Evolutionary conservation across 2,797 vertebrate species (phyloP).

Genomic region (Glyptemys insculpta): DNA sequence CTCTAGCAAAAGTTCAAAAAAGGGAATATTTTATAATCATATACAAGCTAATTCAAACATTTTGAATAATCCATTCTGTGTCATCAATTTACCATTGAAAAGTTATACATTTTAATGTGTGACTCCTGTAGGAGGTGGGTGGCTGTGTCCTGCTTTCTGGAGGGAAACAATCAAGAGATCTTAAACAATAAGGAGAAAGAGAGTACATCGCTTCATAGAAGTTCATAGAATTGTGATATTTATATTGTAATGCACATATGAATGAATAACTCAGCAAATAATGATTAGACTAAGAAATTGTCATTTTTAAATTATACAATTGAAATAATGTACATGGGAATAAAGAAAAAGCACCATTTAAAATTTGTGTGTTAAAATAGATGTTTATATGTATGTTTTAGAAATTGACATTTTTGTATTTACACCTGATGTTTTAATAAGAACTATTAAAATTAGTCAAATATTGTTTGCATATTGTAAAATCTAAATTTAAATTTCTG

Average conservation of each 20-base stretch:
- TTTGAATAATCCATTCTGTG: background rate
- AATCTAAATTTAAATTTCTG: background rate
- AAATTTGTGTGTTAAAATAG: background rate
- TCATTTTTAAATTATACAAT: background rate
- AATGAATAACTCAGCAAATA: background rate
- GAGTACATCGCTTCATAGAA: background rate
- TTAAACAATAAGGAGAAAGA: background rate
- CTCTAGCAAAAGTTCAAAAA: constrained; percentile 41
- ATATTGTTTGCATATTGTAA: background rate
- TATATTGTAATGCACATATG: background rate
- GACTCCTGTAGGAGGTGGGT: background rate
- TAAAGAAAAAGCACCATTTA: background rate
- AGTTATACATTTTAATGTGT: too few species aligned
- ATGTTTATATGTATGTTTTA: background rate
- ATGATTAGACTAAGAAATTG: background rate
- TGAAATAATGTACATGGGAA: background rate
- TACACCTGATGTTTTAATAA: background rate
- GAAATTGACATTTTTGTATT: background rate
- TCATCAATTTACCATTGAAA: too few species aligned
- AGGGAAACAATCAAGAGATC: background rate
- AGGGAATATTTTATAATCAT: background rate
- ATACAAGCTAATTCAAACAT: background rate
- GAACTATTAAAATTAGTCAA: background rate
- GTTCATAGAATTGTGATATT: too few species aligned
- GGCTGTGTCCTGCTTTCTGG: background rate